Evolutionary conservation across 1,140 invertebrate genomes (phyloP), one percentile per base, ranked within the genome.

Genomic region (Tetragonula clypearis): DNA sequence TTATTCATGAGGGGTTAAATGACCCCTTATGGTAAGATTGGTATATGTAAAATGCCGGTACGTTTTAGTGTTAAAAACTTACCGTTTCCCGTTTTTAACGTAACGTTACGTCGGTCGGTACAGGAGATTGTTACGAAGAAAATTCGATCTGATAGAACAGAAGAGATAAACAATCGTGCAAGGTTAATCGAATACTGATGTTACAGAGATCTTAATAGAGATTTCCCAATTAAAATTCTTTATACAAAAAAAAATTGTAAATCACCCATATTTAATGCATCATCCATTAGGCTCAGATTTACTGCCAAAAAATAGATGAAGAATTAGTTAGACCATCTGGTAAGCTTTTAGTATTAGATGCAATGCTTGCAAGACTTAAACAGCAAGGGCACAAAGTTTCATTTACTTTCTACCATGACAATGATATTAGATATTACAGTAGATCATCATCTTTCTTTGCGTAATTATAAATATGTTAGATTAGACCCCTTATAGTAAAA

Each of bases 191-290:
- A 30, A 30, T 30, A 30, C 30, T 30, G 30, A 30, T 30, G 30
- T 30, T 30, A 30, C 30, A 30, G 30, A 30, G 30, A 30, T 30
- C 30, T 30, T 30, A 30, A 30, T 30, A 30, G 30, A 30, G 30
- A 30, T 30, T 30, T 30, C 30, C 30, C 30, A 30, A 30, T 30
- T 30, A 1, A 30, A 30, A 30, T n/a, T 95, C 96, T 93, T 94
- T 96, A 90, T 95, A 97, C 53, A 94, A 96, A 66, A 97, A 97
- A 91, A 95, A 30, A 30, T 97, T 71, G 96, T 96, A 15, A 97
- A 97, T 91, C 97, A 98, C 94, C 97, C 97, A 0, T 97, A 97
- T 88, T 93, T 98, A 30, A 88, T 98, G 55, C 94, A 96, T 66
- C 96, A 95, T 73, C 96, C 96, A 6, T n/a, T 91, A 58, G 80